Conservation (phyloP, 2,113 vertebrate species). For the Myotis brandtii region DNA sequence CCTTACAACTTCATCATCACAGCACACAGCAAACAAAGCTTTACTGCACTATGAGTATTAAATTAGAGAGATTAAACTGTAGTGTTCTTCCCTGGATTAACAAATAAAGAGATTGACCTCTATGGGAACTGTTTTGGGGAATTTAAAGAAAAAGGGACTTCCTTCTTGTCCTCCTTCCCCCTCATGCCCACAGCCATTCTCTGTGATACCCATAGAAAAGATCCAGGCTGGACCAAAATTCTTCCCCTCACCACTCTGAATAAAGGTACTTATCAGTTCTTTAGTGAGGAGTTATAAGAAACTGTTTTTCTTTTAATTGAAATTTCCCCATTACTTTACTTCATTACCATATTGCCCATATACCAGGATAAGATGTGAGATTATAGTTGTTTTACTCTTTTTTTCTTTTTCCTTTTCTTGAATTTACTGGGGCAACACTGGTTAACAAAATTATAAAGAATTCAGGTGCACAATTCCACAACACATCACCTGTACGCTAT, state of each 20-base stretch:
- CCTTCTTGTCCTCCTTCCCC: not conserved
- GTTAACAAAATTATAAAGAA: not conserved
- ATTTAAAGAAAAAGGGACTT: not conserved
- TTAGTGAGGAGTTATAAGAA: constrained; percentile 9
- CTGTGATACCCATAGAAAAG: not conserved
- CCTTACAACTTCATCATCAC: not conserved
- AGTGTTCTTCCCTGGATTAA: not conserved
- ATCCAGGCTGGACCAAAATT: constrained; percentile 19
- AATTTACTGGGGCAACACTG: not conserved
- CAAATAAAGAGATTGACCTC: not conserved
- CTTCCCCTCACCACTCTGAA: not conserved
- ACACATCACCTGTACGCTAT: not conserved
- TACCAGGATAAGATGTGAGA: not conserved
- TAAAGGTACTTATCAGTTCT: constrained; percentile 7
- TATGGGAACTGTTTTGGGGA: not conserved
- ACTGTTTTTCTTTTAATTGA: not conserved
- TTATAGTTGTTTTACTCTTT: not conserved
- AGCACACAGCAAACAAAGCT: constrained; percentile 20
- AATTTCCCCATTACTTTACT: not conserved
- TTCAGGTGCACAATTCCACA: not conserved
- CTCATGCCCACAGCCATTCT: not conserved
- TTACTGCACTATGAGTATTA: not conserved
- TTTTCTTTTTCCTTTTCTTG: not conserved
- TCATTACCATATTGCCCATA: not conserved
- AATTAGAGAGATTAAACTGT: not conserved